phyloP scores from a whole-genome alignment of 92 coral and sea anemone species.

The Epizoanthus rinbou region DNA sequence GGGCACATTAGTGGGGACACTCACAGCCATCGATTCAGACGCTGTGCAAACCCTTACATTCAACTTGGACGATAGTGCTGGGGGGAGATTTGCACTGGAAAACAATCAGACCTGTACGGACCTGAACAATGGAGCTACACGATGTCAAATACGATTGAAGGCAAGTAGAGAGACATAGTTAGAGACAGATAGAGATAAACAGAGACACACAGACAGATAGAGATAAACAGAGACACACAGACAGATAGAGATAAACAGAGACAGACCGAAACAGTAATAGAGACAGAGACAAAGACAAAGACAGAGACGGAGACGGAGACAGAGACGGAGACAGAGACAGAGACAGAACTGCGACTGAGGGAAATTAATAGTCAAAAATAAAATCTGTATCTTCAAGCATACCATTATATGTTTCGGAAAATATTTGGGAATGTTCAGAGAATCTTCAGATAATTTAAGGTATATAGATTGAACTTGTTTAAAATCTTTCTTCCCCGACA shows the following conservation, averaged over 20 bases:
- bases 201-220: background rate
- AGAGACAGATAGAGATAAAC: background rate
- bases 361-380: too few relatives aligned
- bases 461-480: too few relatives aligned
- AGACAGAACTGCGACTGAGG: too few relatives aligned
- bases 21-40: constrained; percentile 74
- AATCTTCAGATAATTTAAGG: too few relatives aligned
- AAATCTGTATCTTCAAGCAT: too few relatives aligned
- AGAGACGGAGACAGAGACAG: too few relatives aligned
- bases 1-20: constrained; percentile 67
- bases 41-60: constrained; percentile 79
- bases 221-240: background rate
- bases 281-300: background rate
- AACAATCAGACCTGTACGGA: constrained; percentile 50
- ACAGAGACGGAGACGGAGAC: background rate
- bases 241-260: background rate
- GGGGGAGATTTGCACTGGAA: constrained; percentile 76
- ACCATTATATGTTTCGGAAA: too few relatives aligned
- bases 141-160: constrained; percentile 51
- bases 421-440: too few relatives aligned
- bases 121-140: constrained; percentile 31
- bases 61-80: constrained; percentile 81
- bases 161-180: constrained; percentile 31
- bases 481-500: background rate
- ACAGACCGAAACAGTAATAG: background rate